Base-by-base conservation (phyloP, 37 sponge, comb jelly and placozoan species). In the Bolinopsis microptera region DNA sequence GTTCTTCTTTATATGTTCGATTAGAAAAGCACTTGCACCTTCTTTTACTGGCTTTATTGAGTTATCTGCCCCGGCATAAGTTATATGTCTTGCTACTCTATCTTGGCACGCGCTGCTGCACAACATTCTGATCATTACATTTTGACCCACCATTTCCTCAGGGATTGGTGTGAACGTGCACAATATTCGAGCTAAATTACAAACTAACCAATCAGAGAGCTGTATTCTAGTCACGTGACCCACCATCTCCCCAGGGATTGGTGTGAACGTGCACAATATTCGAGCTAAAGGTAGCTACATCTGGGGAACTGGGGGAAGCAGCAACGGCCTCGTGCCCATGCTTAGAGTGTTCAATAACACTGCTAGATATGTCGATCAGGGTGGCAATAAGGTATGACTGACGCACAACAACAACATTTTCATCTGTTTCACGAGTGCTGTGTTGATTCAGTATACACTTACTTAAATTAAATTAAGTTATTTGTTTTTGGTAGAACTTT, bases 241-340 rank as follows among this genome's bases (percentile, higher is more conserved):
- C n/a, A n/a, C n/a, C 74, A 35, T 35, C 1, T 32, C 28, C 25
- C 26, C 61, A 86, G 90, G 99, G 9, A 99, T 99, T 94, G 99
- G 99, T 0, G 82, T 99, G 48, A 94, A 95, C 88, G 96, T 94
- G 21, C 98, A 97, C 93, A 93, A 95, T 70, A 99, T 99, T 68
- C 69, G 99, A 74, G 94, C 98, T 30, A 80, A 92, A 35, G 99
- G 99, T 1, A 99, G 99, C 92, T 99, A 96, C 93, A 99, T 99
- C 90, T 98, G 98, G 94, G 99, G 99, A 69, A 99, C 99, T 23
- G 97, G 97, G 77, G 99, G 99, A 23, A 94, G 92, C 27, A 96
- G 97, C 92, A 99, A 99, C 94, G 99, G 99, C 0, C 95, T 98
- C 68, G 95, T 97, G 67, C 99, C 99, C 38, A 99, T 99, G 99